A percentile compares a stretch with the other conserved stretches of the same genome.
phyloP scores from a whole-genome alignment of 2,113 vertebrate genomes.

The Origma solitaria region DNA sequence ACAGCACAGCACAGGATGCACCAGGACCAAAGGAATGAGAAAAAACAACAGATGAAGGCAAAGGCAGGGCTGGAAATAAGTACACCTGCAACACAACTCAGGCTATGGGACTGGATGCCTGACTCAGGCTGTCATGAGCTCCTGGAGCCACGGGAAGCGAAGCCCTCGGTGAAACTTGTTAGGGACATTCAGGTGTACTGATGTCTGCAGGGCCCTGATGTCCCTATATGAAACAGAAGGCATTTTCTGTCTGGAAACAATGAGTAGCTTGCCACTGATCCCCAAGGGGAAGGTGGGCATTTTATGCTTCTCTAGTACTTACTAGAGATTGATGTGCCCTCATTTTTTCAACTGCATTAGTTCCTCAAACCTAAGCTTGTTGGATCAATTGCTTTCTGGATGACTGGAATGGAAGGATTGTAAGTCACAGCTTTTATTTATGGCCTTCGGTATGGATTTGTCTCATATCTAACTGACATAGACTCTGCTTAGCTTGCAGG shows the following conservation, averaged over 20 bases:
- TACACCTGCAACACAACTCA: neutral
- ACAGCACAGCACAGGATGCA: neutral
- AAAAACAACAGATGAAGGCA: neutral
- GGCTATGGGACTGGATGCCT: neutral
- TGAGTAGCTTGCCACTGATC: neutral
- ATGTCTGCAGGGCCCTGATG: neutral
- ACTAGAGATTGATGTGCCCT: neutral
- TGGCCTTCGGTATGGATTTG: constrained; percentile 10
- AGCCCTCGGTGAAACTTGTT: neutral
- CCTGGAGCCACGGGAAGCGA: accelerated
- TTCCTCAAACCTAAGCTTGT: neutral
- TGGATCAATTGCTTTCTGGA: constrained; percentile 37
- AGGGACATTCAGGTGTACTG: too few species aligned
- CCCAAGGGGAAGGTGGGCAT: neutral
- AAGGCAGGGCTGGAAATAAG: neutral
- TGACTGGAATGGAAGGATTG: constrained; percentile 5
- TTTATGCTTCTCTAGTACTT: neutral
- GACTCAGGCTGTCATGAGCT: neutral
- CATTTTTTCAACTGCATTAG: neutral
- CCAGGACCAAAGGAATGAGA: neutral
- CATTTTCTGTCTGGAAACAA: neutral
- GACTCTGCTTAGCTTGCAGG: constrained; percentile 15
- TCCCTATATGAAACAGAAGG: neutral
- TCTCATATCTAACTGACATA: constrained; percentile 12
- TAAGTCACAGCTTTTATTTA: constrained; percentile 40